Conservation (phyloP, 2,797 vertebrate species). For the Spinibarbus caldwelli region DNA sequence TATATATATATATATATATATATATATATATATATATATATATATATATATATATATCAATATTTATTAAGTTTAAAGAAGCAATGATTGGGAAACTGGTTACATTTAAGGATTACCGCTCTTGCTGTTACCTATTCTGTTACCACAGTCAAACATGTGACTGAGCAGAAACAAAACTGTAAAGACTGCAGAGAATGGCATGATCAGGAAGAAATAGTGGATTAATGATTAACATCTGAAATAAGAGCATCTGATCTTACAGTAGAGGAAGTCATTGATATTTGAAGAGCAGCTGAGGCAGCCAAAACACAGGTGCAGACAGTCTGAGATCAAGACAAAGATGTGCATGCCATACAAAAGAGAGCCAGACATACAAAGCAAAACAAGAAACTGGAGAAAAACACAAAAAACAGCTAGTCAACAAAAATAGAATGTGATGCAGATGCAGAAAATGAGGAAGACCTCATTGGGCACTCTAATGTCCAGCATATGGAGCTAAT, state of each 20-base stretch:
- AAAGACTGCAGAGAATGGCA: slow-evolving; percentile 11
- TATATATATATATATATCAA: no score
- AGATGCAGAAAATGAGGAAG: slow-evolving; percentile 16
- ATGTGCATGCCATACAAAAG: slow-evolving; percentile 39
- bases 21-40: no score
- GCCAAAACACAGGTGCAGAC: slow-evolving; percentile 39
- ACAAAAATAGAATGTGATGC: slow-evolving; percentile 24
- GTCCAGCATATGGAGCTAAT: neutral
- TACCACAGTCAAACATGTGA: slow-evolving; percentile 3
- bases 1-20: no score
- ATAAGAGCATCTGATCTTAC: slow-evolving; percentile 18
- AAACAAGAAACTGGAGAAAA: slow-evolving; percentile 13
- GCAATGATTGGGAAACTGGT: neutral
- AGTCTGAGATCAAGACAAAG: slow-evolving; percentile 6
- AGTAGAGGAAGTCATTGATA: slow-evolving; percentile 35
- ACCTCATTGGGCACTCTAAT: neutral
- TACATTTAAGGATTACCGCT: neutral
- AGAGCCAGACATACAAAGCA: slow-evolving; percentile 12
- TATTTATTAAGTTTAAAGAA: no score
- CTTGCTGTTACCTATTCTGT: neutral
- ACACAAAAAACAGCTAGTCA: neutral
- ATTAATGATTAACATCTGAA: slow-evolving; percentile 31
- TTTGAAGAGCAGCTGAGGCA: slow-evolving; percentile 25
- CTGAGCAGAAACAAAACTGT: slow-evolving; percentile 2
- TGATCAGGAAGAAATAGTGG: slow-evolving; percentile 13